Percentiles rank a stretch among this genome's conserved stretches.
These are phyloP conservation scores for Esperia sulphurella DNA, from an alignment of 2,888 invertebrate species.

Conservation along the genomic window DNA sequence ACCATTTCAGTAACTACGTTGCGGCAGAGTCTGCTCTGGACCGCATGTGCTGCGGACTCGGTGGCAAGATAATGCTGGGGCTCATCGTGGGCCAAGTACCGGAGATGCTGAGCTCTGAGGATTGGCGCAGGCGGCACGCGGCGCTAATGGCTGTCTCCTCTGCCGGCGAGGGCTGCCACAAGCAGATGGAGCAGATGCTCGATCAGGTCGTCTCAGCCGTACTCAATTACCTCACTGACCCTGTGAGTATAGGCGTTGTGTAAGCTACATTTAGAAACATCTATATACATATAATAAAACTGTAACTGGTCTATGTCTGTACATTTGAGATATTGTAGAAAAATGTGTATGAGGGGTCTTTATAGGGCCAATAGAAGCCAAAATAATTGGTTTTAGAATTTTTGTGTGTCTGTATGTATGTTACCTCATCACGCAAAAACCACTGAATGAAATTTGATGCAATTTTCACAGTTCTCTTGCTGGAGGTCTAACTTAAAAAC, in stretches of 20 bases:
- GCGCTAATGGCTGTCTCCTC: conserved; percentile 99
- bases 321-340: too few species aligned
- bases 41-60: conserved; percentile 97
- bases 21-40: conserved; percentile 98
- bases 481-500: too few species aligned
- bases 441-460: too few species aligned
- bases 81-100: conserved; percentile 92
- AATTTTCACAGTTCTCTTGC: too few species aligned
- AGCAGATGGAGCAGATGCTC: conserved; percentile 98
- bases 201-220: conserved; percentile 95
- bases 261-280: too few species aligned
- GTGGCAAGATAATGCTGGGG: conserved; percentile 93
- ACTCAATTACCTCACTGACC: conserved; percentile 90
- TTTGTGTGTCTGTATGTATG: too few species aligned
- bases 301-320: too few species aligned
- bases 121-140: conserved; percentile 96
- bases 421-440: too few species aligned
- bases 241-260: conserved; percentile 84
- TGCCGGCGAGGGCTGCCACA: conserved; percentile 98
- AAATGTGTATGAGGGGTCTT: too few species aligned
- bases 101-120: conserved; percentile 88
- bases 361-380: too few species aligned
- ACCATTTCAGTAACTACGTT: conserved; percentile 87
- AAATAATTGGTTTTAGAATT: too few species aligned
- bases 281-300: too few species aligned